Base-by-base conservation (phyloP, 1,140 invertebrate genomes). In the Cryptotermes secundus region DNA sequence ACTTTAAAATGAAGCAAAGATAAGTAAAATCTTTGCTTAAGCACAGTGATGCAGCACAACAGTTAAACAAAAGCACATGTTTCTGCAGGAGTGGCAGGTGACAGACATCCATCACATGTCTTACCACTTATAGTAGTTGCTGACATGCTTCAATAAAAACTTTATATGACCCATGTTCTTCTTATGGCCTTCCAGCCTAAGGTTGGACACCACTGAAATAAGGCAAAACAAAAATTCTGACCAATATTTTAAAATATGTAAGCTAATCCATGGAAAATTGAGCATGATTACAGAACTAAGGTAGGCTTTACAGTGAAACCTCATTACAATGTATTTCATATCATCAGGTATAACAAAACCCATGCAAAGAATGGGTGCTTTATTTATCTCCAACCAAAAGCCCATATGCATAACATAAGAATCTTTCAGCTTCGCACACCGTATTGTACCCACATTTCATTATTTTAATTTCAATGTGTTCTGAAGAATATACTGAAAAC, bases 201-300 rank as follows among this genome's bases (percentile, higher is more conserved):
- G 59, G 59, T 72, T 72, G 59, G 59, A 72, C 59, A 72, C 59
- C 59, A 72, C 59, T 72, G 59, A 72, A 72, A 72, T 72, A 72
- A n/a, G 59, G 59, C 59, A 72, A 72, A 72, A 72, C 59, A 72
- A n/a, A 3, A 72, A 31, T 72, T 31, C 59, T 72, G n/a, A 72
- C 59, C 31, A 72, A 72, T 72, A 72, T 72, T 31, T 72, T 4
- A 72, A 49, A 72, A 16, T 31, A 9, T 72, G 59, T 16, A 49
- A 49, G 45, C 3, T 49, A 49, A 49, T 49, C 22, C 59, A 72
- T 31, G 59, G 59, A 31, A 49, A 72, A 72, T 72, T 26, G 59
- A 72, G 16, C 7, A n/a, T 31, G n/a, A 72, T 72, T n/a, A 72
- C 7, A 72, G 26, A 49, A 49, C 22, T 49, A 49, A 22, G 45